These are phyloP conservation scores for Arge pagana DNA, from an alignment of 2,888 invertebrate species.

Conservation along the genomic window DNA sequence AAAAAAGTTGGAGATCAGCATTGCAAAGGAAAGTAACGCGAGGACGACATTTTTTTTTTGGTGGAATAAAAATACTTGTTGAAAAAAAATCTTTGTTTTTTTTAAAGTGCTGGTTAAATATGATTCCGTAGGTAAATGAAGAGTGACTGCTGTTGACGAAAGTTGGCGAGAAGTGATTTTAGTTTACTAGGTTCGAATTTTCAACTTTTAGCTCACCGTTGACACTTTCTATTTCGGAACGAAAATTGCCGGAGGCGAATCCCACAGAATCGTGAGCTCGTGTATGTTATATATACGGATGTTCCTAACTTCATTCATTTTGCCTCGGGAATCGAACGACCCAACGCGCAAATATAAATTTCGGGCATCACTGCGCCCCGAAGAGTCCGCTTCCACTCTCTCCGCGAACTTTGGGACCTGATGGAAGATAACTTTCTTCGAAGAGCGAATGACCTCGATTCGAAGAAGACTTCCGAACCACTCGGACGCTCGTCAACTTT, in stretches of 20 bases:
- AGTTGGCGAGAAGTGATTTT: too few species aligned
- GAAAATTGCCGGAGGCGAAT: conserved; percentile 10
- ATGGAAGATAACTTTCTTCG: conserved; percentile 18
- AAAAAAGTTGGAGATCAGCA: too few species aligned
- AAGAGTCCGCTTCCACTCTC: conserved; percentile 42
- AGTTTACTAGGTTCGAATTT: too few species aligned
- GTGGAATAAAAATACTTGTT: too few species aligned
- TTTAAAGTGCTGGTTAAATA: too few species aligned
- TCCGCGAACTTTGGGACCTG: conserved; percentile 34
- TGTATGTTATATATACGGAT: not conserved
- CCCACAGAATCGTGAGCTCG: not conserved
- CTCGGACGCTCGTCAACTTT: conserved; percentile 5
- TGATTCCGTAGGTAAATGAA: too few species aligned
- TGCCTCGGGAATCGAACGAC: conserved; percentile 11
- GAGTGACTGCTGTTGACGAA: too few species aligned
- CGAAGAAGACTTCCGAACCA: conserved; percentile 7
- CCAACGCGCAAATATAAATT: conserved; percentile 8
- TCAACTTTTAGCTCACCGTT: not conserved
- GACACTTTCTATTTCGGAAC: conserved; percentile 16
- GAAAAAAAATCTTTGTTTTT: too few species aligned
- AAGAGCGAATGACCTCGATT: conserved; percentile 8
- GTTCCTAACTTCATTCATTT: too few species aligned
- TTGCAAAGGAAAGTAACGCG: too few species aligned
- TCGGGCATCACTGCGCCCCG: conserved; percentile 18
- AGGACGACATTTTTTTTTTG: too few species aligned